Conservation (phyloP, 2,797 vertebrate species). For the Margarornis squamiger region DNA sequence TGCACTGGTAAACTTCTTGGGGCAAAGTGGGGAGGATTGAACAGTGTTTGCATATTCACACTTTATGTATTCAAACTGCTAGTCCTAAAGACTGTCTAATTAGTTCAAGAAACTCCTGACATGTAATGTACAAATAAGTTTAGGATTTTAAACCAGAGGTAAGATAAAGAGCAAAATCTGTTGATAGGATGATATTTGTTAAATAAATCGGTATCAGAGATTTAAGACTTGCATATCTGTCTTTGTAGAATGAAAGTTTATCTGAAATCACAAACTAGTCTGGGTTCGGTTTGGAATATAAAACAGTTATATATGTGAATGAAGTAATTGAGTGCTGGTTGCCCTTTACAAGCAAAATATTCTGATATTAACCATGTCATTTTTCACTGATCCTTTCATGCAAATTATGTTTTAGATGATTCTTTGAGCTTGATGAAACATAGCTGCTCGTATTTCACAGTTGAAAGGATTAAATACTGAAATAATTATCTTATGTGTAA, state of each 20-base stretch:
- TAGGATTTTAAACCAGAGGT: neutral
- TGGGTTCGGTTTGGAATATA: neutral
- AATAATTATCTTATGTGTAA: neutral
- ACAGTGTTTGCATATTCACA: neutral
- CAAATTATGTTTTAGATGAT: neutral
- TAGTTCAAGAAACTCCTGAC: neutral
- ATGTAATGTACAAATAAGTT: neutral
- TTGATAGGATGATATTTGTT: neutral
- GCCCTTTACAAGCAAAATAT: slow-evolving; percentile 26
- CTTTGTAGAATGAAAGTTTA: neutral
- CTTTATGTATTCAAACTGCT: neutral
- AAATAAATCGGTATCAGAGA: neutral
- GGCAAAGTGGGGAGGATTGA: neutral
- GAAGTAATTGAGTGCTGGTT: neutral
- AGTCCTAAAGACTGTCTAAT: neutral
- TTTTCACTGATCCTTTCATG: slow-evolving; percentile 15
- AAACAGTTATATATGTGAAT: neutral
- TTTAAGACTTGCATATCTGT: neutral
- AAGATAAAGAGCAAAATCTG: neutral
- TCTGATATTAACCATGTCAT: slow-evolving; percentile 28
- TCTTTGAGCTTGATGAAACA: slow-evolving; percentile 9
- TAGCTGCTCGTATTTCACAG: slow-evolving; percentile 7
- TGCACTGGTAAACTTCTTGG: slow-evolving; percentile 85
- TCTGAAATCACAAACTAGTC: slow-evolving; percentile 6
- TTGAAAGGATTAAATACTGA: slow-evolving; percentile 13